phyloP scores from a whole-genome alignment of 2,113 vertebrate species.

The Psittacula cyanocephala region DNA sequence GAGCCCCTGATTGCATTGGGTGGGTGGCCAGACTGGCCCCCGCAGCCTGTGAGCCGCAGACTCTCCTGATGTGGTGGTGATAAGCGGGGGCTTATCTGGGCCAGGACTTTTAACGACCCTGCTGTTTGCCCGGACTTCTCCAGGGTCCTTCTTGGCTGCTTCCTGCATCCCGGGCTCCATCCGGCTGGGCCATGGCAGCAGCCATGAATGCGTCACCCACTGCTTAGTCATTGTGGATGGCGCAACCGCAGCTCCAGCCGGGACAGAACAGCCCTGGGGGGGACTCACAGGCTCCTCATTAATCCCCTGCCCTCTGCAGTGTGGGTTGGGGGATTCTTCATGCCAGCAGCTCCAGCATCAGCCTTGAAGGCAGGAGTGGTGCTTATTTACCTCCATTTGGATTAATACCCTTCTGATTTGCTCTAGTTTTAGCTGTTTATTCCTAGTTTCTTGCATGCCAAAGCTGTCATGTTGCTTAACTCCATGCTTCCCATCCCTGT shows the following conservation, averaged over 20 bases:
- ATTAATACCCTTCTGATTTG: background rate
- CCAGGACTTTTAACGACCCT: background rate
- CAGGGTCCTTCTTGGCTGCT: background rate
- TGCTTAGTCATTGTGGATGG: background rate
- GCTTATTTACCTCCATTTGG: background rate
- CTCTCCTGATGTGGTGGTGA: background rate
- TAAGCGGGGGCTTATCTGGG: background rate
- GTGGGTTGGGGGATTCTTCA: background rate
- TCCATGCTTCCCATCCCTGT: background rate
- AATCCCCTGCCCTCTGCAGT: background rate
- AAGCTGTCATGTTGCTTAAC: background rate
- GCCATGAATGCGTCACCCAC: background rate
- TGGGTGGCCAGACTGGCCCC: background rate
- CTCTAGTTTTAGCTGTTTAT: background rate
- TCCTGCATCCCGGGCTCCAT: background rate
- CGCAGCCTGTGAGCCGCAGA: fast-evolving
- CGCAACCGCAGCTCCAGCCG: fast-evolving
- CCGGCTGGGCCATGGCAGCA: background rate
- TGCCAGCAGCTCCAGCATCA: background rate
- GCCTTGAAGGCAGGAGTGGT: fast-evolving
- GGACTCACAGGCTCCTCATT: background rate
- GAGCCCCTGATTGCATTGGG: conserved; percentile 32
- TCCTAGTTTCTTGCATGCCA: background rate
- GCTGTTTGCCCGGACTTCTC: background rate
- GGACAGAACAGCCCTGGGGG: background rate